Evolutionary conservation across 1,140 invertebrate genomes (phyloP).

Genomic region (Theocolax elegans): DNA sequence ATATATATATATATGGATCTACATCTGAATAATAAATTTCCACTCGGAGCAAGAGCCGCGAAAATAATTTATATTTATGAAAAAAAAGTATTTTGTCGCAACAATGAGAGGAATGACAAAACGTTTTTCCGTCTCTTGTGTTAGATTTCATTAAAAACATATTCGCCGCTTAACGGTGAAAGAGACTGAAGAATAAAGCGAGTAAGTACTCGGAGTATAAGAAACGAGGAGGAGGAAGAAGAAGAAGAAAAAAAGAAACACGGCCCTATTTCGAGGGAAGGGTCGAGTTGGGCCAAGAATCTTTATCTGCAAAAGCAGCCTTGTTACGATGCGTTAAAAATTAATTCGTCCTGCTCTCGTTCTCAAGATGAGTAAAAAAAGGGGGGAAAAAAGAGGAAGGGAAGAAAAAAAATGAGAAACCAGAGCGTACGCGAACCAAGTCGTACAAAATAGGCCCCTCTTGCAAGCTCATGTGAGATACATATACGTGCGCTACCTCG

Average conservation of each 20-base stretch:
- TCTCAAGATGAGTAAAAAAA: background rate
- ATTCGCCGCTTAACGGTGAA: slow-evolving; percentile 7
- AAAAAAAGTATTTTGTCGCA: background rate
- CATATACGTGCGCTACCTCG: too few species aligned
- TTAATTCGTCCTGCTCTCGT: slow-evolving; percentile 33
- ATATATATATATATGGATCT: background rate
- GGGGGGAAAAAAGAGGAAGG: background rate
- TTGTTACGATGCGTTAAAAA: slow-evolving; percentile 42
- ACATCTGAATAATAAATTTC: too few species aligned
- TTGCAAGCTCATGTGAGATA: too few species aligned
- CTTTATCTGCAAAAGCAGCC: slow-evolving; percentile 28
- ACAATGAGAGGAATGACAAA: too few species aligned
- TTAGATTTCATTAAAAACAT: slow-evolving; percentile 28
- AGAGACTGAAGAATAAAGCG: slow-evolving; percentile 6
- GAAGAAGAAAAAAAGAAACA: background rate
- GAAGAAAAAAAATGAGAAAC: background rate
- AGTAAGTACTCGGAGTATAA: slow-evolving; percentile 38
- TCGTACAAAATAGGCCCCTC: too few species aligned
- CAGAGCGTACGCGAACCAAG: background rate
- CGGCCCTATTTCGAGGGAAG: background rate
- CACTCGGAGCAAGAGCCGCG: too few species aligned
- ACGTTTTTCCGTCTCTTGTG: background rate
- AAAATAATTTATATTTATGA: background rate
- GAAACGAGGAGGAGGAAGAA: slow-evolving; percentile 36
- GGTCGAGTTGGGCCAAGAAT: slow-evolving; percentile 9